Conservation (phyloP, 2,113 vertebrate species). For the Phaethornis superciliosus region DNA sequence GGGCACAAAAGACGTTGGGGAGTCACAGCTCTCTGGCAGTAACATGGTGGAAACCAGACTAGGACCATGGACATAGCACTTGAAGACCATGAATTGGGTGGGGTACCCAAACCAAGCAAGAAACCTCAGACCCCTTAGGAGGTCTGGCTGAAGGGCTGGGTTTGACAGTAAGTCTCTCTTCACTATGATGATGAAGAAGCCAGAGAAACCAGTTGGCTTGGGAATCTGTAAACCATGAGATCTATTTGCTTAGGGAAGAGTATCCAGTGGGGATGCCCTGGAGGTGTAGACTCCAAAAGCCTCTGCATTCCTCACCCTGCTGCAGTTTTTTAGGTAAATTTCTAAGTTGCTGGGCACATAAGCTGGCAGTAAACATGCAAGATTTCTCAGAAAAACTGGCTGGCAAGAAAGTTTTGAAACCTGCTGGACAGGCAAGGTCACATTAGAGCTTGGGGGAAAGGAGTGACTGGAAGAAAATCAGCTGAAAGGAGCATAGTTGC, state of each 20-base stretch:
- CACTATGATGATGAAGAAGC: not conserved
- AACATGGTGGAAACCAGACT: not conserved
- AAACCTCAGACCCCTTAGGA: not conserved
- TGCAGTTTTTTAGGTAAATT: not conserved
- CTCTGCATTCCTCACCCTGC: not conserved
- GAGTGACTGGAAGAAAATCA: conserved; percentile 10
- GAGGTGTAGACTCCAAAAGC: not conserved
- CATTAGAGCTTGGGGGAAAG: not conserved
- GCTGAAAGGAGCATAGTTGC: not conserved
- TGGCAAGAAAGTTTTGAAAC: conserved; percentile 26
- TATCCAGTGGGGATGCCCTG: not conserved
- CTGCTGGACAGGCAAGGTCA: conserved; percentile 15
- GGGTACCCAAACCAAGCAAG: not conserved
- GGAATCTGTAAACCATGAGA: not conserved
- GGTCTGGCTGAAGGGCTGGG: not conserved
- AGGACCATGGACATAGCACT: not conserved
- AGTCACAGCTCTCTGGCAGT: not conserved
- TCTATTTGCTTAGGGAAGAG: not conserved
- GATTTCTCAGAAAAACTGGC: conserved; percentile 14
- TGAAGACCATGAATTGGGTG: not conserved
- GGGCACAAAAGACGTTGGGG: not conserved
- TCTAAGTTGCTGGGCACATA: not conserved
- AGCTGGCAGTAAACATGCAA: not conserved
- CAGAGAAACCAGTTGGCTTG: not conserved
- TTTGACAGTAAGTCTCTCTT: not conserved